These are phyloP conservation scores for Gallinago jamesoni DNA, from an alignment of 2,113 vertebrate genomes.

Conservation along the genomic window DNA sequence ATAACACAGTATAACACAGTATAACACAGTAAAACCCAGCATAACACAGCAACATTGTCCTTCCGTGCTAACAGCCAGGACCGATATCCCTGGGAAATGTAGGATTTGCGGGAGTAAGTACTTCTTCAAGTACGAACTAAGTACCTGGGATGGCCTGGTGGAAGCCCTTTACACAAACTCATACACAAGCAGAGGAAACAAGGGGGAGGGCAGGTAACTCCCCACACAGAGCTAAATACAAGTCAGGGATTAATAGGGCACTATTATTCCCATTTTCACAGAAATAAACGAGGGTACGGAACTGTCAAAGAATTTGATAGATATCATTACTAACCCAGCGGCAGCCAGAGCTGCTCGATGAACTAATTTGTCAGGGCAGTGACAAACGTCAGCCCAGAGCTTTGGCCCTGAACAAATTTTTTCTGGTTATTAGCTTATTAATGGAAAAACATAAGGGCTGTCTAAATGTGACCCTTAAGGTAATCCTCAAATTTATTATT, in stretches of 20 bases:
- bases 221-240: background rate
- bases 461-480: background rate
- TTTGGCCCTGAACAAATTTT: background rate
- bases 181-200: background rate
- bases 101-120: background rate
- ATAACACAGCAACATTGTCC: background rate
- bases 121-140: background rate
- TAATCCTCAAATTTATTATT: slow-evolving; percentile 26
- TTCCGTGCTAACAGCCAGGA: background rate
- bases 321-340: background rate
- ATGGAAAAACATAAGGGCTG: slow-evolving; percentile 22
- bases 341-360: background rate
- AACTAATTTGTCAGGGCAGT: slow-evolving; percentile 13
- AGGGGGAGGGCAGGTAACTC: background rate
- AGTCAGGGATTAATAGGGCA: background rate
- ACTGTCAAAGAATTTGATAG: background rate
- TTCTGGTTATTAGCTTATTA: slow-evolving; percentile 20
- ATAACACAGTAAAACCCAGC: too few relatives aligned
- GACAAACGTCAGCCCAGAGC: background rate
- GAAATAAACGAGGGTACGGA: background rate
- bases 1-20: too few relatives aligned
- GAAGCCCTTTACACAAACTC: background rate
- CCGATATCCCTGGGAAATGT: background rate
- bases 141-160: background rate
- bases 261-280: background rate